Base-by-base conservation (phyloP, 2,113 vertebrate genomes). In the Diadophis punctatus region DNA sequence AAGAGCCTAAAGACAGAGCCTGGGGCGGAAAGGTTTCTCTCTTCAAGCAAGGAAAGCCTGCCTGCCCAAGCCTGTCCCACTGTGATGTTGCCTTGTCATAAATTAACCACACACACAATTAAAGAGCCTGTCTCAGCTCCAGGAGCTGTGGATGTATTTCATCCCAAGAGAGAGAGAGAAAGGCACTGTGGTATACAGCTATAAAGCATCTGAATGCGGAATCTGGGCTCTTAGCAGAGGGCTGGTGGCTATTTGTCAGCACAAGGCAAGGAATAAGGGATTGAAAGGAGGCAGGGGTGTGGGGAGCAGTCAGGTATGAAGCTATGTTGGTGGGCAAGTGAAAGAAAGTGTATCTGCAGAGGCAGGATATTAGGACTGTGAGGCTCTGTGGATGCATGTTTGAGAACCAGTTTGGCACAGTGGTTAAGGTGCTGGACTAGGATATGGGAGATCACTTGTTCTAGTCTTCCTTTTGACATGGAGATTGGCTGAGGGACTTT, bases 81-180 rank as follows among this genome's bases (percentile, higher is more conserved):
- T n/a, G 0, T 93, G 92, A 86, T 20, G 88, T 90, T 90, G 74
- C 63, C 3, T 4, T 88, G 1, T 3, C 92, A 0, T 63, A 85
- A 96, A 94, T 90, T 2, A 91, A 90, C 3, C 3, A 1, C 91
- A 30, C 91, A 46, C 94, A 4, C 95, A 88, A 3, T 96, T 91
- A 90, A 94, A 93, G 93, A 91, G 95, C 94, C 94, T 63, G 94
- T 96, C 92, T 94, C 63, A 18, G 20, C 53, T 6, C 90, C 90
- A 92, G 90, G 94, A 94, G 95, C 93, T 95, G 16, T 90, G 60
- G 95, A 91, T 91, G 93, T 94, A 52, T 95, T 94, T 95, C 93
- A 90, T 53, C 85, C 91, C 80, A 49, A 68, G 88, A 48, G 90
- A 51, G 46, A 51, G 46, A 49, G 89, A 88, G 55, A 51, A 85